phyloP scores from a whole-genome alignment of 2,113 vertebrate genomes.

The Nematolebias whitei region DNA sequence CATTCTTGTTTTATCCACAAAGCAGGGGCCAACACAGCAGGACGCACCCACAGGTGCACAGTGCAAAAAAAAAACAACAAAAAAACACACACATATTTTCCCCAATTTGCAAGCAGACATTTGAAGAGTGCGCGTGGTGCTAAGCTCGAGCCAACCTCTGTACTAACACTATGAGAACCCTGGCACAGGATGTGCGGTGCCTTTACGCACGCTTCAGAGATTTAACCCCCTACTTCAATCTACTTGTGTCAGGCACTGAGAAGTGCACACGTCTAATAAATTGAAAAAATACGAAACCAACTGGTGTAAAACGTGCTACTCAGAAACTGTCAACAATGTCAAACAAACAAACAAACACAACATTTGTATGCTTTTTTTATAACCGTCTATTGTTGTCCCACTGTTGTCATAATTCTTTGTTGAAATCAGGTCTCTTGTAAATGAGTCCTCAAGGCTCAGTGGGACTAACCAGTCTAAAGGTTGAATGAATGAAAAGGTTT shows the following conservation, averaged over 20 bases:
- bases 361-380: too few species aligned
- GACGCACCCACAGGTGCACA: neutral
- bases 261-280: neutral
- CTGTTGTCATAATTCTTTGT: too few species aligned
- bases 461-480: too few species aligned
- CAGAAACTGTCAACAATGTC: neutral
- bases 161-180: constrained; percentile 65
- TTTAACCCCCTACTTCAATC: constrained; percentile 57
- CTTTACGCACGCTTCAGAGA: constrained; percentile 55
- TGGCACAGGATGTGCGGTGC: constrained; percentile 46
- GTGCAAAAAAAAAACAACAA: neutral
- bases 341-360: too few species aligned
- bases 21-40: constrained; percentile 18
- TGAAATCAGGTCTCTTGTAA: too few species aligned
- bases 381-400: too few species aligned
- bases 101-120: constrained; percentile 5
- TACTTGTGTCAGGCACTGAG: neutral
- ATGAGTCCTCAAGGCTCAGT: too few species aligned
- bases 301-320: too few species aligned
- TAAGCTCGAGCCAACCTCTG: constrained; percentile 76
- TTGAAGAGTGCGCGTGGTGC: constrained; percentile 68
- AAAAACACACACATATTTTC: neutral
- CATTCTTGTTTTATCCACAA: constrained; percentile 52
- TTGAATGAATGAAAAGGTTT: too few species aligned
- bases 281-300: neutral